These are phyloP conservation scores for Parochlus steinenii DNA, from an alignment of 2,888 invertebrate genomes.

Conservation along the genomic window DNA sequence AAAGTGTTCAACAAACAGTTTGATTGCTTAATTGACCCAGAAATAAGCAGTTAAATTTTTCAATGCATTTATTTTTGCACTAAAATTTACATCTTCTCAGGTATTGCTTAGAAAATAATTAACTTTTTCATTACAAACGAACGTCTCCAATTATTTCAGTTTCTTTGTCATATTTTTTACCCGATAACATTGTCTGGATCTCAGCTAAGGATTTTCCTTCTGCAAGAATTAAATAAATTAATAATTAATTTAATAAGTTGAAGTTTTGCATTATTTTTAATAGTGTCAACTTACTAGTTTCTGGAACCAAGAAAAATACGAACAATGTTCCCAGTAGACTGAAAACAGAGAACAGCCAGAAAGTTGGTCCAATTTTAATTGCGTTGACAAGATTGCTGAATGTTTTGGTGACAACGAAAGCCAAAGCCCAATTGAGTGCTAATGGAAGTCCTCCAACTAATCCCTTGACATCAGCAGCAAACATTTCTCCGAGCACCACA, in stretches of 20 bases:
- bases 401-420: constrained; percentile 53
- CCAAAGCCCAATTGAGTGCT: constrained; percentile 55
- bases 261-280: too few relatives aligned
- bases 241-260: too few relatives aligned
- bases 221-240: too few relatives aligned
- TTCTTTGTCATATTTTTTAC: too few relatives aligned
- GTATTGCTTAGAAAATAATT: too few relatives aligned
- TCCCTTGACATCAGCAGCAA: constrained; percentile 52
- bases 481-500: constrained; percentile 52
- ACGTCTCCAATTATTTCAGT: too few relatives aligned
- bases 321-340: constrained; percentile 42
- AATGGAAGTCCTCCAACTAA: constrained; percentile 55
- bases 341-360: constrained; percentile 47
- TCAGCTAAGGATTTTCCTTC: constrained; percentile 29
- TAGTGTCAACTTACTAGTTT: constrained; percentile 20
- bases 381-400: constrained; percentile 35
- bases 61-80: too few relatives aligned
- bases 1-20: too few relatives aligned
- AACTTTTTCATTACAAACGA: too few relatives aligned
- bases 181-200: constrained; percentile 24
- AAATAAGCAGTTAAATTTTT: too few relatives aligned
- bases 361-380: constrained; percentile 40
- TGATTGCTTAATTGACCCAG: too few relatives aligned
- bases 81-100: too few relatives aligned
- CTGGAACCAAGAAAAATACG: constrained; percentile 41